A percentile compares a stretch with the other conserved stretches of the same genome.
Conservation (phyloP, 2,888 invertebrate genomes). For the Pegoplata infirma region DNA sequence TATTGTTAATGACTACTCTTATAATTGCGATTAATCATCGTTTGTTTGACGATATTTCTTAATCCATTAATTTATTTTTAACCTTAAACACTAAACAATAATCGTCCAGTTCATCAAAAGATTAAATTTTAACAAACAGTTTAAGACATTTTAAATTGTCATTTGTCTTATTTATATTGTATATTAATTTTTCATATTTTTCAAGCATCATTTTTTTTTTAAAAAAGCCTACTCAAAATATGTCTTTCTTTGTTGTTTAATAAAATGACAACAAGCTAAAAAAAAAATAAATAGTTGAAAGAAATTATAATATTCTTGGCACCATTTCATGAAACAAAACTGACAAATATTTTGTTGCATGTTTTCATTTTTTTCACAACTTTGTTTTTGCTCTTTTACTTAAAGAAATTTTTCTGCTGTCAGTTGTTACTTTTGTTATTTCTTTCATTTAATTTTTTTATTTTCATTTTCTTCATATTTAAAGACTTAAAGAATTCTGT, state of each 20-base stretch:
- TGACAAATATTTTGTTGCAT: constrained; percentile 65
- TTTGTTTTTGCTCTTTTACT: constrained; percentile 38
- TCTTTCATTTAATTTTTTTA: too few relatives aligned
- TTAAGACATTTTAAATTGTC: constrained; percentile 41
- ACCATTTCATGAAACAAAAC: constrained; percentile 65
- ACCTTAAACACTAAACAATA: too few relatives aligned
- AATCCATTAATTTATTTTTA: too few relatives aligned
- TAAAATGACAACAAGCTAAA: constrained; percentile 48
- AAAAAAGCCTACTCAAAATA: constrained; percentile 60
- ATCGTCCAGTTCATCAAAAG: constrained; percentile 3
- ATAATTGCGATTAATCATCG: too few relatives aligned
- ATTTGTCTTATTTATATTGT: constrained; percentile 48
- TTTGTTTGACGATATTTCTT: too few relatives aligned
- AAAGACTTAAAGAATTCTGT: constrained; percentile 65
- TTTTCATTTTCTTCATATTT: constrained; percentile 45
- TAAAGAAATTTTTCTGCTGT: constrained; percentile 58
- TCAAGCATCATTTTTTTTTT: neutral
- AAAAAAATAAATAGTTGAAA: constrained; percentile 64
- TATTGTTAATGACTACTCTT: too few relatives aligned
- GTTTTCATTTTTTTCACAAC: constrained; percentile 35
- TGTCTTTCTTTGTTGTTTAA: constrained; percentile 57
- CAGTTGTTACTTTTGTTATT: constrained; percentile 48
- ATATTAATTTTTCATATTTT: constrained; percentile 49
- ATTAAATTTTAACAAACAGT: constrained; percentile 25
- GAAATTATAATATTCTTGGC: constrained; percentile 64